Conservation (phyloP, 2,888 invertebrate species). For the Conomelus anceps region DNA sequence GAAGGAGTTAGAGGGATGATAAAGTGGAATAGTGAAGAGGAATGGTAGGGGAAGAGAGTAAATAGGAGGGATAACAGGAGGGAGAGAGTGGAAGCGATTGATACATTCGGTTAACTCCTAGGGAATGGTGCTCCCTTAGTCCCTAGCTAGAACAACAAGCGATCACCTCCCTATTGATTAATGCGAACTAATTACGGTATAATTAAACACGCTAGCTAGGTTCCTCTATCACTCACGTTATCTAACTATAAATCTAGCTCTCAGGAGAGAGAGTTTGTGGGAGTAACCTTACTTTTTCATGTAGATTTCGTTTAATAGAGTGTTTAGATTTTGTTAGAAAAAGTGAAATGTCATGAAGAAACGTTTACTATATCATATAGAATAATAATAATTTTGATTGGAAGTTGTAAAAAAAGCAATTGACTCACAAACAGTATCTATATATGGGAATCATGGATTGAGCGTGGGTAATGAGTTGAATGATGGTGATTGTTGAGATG, state of each 20-base stretch:
- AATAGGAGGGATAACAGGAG: neutral
- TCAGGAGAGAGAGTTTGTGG: neutral
- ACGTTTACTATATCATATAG: too few species aligned
- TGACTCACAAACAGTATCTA: too few species aligned
- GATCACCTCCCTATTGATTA: neutral
- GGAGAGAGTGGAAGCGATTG: neutral
- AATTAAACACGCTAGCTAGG: neutral
- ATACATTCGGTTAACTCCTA: neutral
- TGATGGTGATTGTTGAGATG: too few species aligned
- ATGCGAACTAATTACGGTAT: neutral
- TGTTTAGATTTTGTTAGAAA: too few species aligned
- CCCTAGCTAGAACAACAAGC: neutral
- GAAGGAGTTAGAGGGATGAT: too few species aligned
- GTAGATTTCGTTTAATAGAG: too few species aligned
- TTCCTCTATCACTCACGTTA: neutral
- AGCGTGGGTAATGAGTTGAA: too few species aligned
- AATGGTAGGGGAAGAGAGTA: neutral
- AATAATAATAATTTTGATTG: too few species aligned
- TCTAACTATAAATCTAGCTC: neutral
- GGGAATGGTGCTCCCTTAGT: neutral
- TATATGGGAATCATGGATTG: too few species aligned
- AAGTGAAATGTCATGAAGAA: too few species aligned
- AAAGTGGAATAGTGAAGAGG: neutral
- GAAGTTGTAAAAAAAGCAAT: too few species aligned
- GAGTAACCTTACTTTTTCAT: too few species aligned